Evolutionary conservation across 2,797 vertebrate species (phyloP).

Genomic region (Channallabes apus): DNA sequence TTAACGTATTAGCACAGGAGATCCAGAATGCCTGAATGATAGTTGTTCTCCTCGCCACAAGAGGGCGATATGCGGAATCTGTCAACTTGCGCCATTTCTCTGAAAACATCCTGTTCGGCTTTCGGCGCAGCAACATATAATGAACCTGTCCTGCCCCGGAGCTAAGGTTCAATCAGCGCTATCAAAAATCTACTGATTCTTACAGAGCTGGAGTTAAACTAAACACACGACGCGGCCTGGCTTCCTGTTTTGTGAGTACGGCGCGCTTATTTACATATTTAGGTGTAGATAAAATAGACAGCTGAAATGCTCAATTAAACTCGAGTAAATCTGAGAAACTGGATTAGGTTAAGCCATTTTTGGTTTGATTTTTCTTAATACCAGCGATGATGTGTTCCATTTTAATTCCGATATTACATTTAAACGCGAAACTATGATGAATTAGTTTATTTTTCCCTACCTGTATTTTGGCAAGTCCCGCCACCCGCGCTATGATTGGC

Average conservation of each 20-base stretch:
- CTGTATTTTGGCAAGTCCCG: neutral
- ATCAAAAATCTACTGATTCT: neutral
- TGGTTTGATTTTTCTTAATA: neutral
- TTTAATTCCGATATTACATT: neutral
- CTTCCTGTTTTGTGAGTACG: constrained; percentile 1
- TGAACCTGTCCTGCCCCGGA: neutral
- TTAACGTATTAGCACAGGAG: neutral
- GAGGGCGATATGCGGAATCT: neutral
- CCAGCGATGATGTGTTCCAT: neutral
- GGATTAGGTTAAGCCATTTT: neutral
- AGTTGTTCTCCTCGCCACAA: neutral
- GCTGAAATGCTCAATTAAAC: neutral
- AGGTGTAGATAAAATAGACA: neutral
- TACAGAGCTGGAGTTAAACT: neutral
- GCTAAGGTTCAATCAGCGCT: neutral
- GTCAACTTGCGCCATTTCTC: neutral
- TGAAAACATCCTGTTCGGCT: constrained; percentile 33
- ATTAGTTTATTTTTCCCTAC: neutral
- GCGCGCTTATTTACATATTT: neutral
- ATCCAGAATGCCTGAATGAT: too few species aligned
- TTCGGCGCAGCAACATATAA: constrained; percentile 14
- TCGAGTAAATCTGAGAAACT: neutral
- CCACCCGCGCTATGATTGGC: neutral
- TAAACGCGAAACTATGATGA: neutral
- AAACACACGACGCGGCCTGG: neutral